phyloP scores from a whole-genome alignment of 1,140 invertebrate genomes.

The Geopemphigus sp. region DNA sequence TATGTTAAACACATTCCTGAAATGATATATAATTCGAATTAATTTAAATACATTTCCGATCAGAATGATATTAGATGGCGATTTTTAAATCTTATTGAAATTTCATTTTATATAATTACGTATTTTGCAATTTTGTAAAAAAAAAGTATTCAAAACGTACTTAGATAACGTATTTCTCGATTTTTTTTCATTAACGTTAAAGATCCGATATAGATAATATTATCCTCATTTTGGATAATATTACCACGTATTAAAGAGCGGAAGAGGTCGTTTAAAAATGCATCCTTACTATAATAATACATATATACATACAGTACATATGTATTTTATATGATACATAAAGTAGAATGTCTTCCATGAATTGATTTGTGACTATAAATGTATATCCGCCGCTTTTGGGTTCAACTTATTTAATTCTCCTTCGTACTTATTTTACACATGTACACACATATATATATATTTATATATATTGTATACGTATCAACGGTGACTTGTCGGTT shows the following conservation, averaged over 20 bases:
- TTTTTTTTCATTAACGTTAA: neutral
- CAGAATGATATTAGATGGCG: neutral
- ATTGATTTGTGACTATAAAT: slow-evolving; percentile 4
- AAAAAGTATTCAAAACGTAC: neutral
- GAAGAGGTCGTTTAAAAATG: slow-evolving; percentile 5
- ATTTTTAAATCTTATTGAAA: neutral
- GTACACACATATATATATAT: too few relatives aligned
- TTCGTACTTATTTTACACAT: neutral
- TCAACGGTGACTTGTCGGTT: neutral
- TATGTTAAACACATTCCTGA: neutral
- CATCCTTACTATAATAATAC: too few relatives aligned
- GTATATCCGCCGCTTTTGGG: neutral
- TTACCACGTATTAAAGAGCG: neutral
- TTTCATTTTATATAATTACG: neutral
- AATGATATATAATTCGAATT: neutral
- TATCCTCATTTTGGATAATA: neutral
- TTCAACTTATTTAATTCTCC: slow-evolving; percentile 8
- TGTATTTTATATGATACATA: neutral
- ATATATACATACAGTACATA: too few relatives aligned
- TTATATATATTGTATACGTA: neutral
- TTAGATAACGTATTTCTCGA: neutral
- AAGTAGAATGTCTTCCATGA: neutral
- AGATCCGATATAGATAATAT: neutral
- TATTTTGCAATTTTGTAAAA: too few relatives aligned
- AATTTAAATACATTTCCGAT: neutral